Evolutionary conservation across 2,113 vertebrate genomes (phyloP).

Genomic region (Gambusia holbrooki): DNA sequence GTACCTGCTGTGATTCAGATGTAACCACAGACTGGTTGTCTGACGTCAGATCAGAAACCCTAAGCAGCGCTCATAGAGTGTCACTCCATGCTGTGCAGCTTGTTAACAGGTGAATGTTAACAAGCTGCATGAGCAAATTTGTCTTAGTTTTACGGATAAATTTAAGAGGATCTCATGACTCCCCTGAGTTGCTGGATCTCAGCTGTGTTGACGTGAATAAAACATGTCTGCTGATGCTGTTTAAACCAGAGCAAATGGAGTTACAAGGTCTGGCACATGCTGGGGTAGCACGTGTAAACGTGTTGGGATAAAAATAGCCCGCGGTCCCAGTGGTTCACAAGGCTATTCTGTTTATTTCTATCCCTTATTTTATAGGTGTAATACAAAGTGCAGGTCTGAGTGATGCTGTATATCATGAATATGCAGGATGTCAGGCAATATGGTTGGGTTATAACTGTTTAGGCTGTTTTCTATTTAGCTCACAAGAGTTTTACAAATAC

Average conservation of each 20-base stretch:
- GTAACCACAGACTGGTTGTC: slow-evolving; percentile 45
- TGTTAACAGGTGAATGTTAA: slow-evolving; percentile 18
- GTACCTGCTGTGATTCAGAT: slow-evolving; percentile 45
- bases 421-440: not conserved
- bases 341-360: slow-evolving; percentile 40
- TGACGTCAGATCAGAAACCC: slow-evolving; percentile 28
- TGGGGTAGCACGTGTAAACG: slow-evolving; percentile 58
- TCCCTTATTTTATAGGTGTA: slow-evolving; percentile 37
- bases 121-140: not conserved
- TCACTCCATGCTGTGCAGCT: slow-evolving; percentile 11
- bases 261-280: slow-evolving; percentile 66
- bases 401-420: not conserved
- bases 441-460: not conserved
- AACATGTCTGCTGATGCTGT: slow-evolving; percentile 56
- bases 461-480: slow-evolving; percentile 6
- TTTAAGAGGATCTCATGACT: slow-evolving; percentile 15
- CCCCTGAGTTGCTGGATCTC: slow-evolving; percentile 27
- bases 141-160: not conserved
- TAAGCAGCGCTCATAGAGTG: not conserved
- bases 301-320: slow-evolving; percentile 69
- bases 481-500: slow-evolving; percentile 3
- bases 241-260: slow-evolving; percentile 62
- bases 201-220: slow-evolving; percentile 67
- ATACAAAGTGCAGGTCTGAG: slow-evolving; percentile 20
- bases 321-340: slow-evolving; percentile 23